Conservation (phyloP, 2,888 invertebrate genomes). For the Agrilus cyanescens region DNA sequence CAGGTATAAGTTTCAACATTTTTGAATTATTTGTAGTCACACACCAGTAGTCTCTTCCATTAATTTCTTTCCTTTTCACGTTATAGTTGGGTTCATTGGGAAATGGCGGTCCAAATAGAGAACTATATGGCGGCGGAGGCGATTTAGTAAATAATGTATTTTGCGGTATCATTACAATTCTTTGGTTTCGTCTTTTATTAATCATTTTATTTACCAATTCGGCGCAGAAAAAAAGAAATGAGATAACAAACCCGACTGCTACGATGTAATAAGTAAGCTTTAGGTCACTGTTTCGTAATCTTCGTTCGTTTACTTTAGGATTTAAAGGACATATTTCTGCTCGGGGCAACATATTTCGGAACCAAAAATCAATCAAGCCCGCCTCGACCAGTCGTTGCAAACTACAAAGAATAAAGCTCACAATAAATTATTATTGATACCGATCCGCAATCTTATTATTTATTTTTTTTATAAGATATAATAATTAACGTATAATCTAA, state of each 20-base stretch:
- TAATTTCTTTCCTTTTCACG: constrained; percentile 47
- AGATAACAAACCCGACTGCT: constrained; percentile 53
- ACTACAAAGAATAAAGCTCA: constrained; percentile 35
- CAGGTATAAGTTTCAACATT: constrained; percentile 56
- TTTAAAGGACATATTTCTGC: constrained; percentile 73
- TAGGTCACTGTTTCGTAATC: constrained; percentile 63
- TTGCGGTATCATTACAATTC: neutral
- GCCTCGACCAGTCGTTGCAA: constrained; percentile 58
- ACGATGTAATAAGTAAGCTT: constrained; percentile 71
- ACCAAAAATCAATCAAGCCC: constrained; percentile 60
- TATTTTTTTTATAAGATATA: too few relatives aligned
- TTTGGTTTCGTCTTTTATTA: constrained; percentile 1
- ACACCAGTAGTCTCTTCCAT: constrained; percentile 67
- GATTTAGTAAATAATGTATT: constrained; percentile 11
- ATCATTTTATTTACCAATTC: constrained; percentile 39
- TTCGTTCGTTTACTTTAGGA: constrained; percentile 67
- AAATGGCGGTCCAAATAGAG: constrained; percentile 39
- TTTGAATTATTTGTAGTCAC: constrained; percentile 46
- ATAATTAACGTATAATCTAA: too few relatives aligned
- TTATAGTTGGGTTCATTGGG: constrained; percentile 17
- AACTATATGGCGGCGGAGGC: constrained; percentile 56
- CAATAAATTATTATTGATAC: too few relatives aligned
- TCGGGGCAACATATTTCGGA: constrained; percentile 52
- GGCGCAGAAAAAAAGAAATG: constrained; percentile 49
- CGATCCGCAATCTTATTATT: too few relatives aligned